Evolutionary conservation across 2,113 vertebrate species (phyloP).

Genomic region (Nymphicus hollandicus): DNA sequence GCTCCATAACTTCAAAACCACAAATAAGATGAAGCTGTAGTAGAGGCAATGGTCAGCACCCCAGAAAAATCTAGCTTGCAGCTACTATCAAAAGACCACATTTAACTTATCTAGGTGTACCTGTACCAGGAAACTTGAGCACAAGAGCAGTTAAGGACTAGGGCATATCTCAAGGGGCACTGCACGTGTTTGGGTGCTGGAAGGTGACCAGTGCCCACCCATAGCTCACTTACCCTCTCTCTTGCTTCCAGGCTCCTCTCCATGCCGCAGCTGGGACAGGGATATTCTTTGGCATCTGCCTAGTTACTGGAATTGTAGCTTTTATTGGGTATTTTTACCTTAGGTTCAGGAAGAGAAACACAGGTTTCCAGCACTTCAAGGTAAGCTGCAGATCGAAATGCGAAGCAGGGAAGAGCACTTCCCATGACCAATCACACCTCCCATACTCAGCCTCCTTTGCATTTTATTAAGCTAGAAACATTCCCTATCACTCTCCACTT

Average conservation of each 20-base stretch:
- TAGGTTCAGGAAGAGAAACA: conserved; percentile 75
- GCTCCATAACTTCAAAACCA: neutral
- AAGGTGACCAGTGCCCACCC: neutral
- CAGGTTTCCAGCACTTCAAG: conserved; percentile 87
- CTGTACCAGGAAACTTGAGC: fast-evolving
- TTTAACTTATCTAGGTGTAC: neutral
- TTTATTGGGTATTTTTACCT: conserved; percentile 83
- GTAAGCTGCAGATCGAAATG: conserved; percentile 51
- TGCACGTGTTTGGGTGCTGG: fast-evolving
- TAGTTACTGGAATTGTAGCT: conserved; percentile 62
- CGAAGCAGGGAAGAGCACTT: fast-evolving
- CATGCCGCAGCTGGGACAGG: conserved; percentile 77
- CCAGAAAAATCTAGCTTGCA: neutral
- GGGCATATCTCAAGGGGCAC: neutral
- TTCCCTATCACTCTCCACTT: neutral
- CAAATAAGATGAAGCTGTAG: neutral
- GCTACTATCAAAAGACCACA: neutral
- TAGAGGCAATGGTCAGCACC: neutral
- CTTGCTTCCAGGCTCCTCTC: conserved; percentile 58
- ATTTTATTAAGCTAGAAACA: neutral
- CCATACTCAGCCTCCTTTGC: neutral
- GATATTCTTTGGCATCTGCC: conserved; percentile 75
- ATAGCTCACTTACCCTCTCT: neutral
- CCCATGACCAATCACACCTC: neutral
- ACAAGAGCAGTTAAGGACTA: neutral